phyloP scores from a whole-genome alignment of 2,113 vertebrate species.

The Ceratotherium simum region DNA sequence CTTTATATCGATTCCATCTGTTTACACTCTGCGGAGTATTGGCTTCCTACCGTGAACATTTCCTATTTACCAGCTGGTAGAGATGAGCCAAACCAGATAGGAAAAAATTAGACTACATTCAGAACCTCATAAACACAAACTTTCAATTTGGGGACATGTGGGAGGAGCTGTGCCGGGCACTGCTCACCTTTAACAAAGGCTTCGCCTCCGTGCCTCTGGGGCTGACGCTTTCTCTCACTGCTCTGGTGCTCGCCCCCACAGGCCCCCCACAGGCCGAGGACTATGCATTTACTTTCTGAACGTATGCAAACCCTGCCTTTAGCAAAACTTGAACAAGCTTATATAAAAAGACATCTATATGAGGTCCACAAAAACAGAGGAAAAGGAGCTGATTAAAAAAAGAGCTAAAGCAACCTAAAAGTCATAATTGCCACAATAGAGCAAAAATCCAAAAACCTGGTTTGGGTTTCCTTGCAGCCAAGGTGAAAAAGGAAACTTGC shows the following conservation, averaged over 20 bases:
- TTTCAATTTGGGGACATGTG: slow-evolving; percentile 73
- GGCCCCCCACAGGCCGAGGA: neutral
- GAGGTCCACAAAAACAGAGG: neutral
- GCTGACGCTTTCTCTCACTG: rapidly evolving
- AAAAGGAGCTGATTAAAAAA: neutral
- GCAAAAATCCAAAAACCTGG: neutral
- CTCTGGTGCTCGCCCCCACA: neutral
- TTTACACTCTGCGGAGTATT: slow-evolving; percentile 90
- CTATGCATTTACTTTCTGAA: neutral
- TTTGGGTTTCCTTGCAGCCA: neutral
- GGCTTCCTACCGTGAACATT: slow-evolving; percentile 91
- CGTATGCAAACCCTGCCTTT: neutral
- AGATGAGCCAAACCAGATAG: slow-evolving; percentile 90
- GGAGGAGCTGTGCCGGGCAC: slow-evolving; percentile 42
- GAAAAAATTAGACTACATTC: slow-evolving; percentile 90
- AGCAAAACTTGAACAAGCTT: neutral
- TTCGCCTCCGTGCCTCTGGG: neutral
- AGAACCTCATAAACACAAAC: slow-evolving; percentile 86
- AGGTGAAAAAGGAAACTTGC: neutral
- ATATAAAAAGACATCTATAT: slow-evolving; percentile 29
- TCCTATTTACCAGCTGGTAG: slow-evolving; percentile 94
- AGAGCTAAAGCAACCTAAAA: neutral
- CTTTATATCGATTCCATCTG: slow-evolving; percentile 93
- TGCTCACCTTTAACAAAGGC: slow-evolving; percentile 54
- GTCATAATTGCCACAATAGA: neutral